Evolutionary conservation across 2,797 vertebrate genomes (phyloP), one percentile per base, ranked within the genome.

Genomic region (Sorex maritimensis): DNA sequence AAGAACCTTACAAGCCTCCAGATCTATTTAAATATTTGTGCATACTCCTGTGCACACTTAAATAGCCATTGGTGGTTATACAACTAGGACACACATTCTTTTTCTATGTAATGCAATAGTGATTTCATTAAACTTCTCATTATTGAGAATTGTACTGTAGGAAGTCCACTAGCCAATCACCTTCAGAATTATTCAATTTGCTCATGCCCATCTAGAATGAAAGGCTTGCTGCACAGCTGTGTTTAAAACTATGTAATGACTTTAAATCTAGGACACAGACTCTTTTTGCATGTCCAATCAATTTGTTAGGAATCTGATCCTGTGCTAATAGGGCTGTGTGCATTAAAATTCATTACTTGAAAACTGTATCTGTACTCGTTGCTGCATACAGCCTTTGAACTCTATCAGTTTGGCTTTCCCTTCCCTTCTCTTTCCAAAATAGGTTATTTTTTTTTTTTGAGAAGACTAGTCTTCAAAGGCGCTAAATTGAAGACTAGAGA

Each of bases 321-420:
- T 92, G 44, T 49, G 73, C 89, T 95, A 96, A 96, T 95, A 94
- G 80, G 84, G 75, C 87, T 86, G 68, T 91, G 85, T 81, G 77
- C 85, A 97, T 96, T 96, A 96, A 96, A 97, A 96, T 94, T 97
- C 87, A 93, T 95, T 95, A 87, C 90, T 93, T 93, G 90, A 96
- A 96, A 96, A 93, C 75, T 83, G 58, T 82, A 90, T 91, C 86
- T 90, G 87, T 94, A 85, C 49, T 74, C 38, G 65, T 78, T 85
- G 85, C 79, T 90, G 75, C 90, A 87, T 24, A 77, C 30, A 90
- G 38, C 30, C 69, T 96, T 86, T 30, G 44, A 49, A 91, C 52
- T 41, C 0, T 49, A 63, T 86, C 87, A 93, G 46, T 79, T 85
- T 81, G 19, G 8, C 61, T 93, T 81, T 92, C 58, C 38, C 38